Percentiles rank a stretch among this genome's conserved stretches.
Evolutionary conservation across 2,797 vertebrate species (phyloP).

Genomic region (Valencia hispanica): DNA sequence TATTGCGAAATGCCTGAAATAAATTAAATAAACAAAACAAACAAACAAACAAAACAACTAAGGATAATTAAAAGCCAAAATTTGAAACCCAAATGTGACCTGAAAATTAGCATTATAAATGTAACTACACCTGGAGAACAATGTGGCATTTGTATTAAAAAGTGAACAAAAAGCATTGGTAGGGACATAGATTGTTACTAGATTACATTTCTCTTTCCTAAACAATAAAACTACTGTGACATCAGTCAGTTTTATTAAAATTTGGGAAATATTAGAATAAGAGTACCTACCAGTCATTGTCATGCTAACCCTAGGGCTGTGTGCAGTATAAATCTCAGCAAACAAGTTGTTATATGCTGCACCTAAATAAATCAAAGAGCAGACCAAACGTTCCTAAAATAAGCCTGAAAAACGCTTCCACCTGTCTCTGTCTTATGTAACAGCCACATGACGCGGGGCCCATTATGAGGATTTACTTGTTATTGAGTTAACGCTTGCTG

Average conservation of each 20-base stretch:
- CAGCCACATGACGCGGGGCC: constrained; percentile 23
- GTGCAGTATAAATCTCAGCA: neutral
- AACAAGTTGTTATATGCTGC: neutral
- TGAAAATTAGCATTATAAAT: neutral
- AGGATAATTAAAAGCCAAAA: constrained; percentile 45
- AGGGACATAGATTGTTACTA: neutral
- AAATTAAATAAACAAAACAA: too few relatives aligned
- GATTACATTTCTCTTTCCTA: neutral
- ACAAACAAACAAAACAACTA: too few relatives aligned
- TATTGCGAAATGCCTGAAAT: too few relatives aligned
- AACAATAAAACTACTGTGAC: too few relatives aligned
- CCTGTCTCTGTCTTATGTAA: constrained; percentile 47
- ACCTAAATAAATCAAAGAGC: neutral
- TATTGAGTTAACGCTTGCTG: constrained; percentile 66
- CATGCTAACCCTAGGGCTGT: neutral
- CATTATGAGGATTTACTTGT: constrained; percentile 42
- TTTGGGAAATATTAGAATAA: too few relatives aligned
- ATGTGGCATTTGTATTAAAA: neutral
- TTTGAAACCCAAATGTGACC: constrained; percentile 27
- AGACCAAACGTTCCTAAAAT: constrained; percentile 14
- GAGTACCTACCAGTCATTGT: neutral
- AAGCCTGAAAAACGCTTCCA: constrained; percentile 12
- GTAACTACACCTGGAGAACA: neutral
- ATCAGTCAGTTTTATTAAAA: neutral
- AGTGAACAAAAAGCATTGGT: neutral